These are phyloP conservation scores for Spodoptera litura DNA, from an alignment of 1,140 invertebrate genomes.

Conservation along the genomic window DNA sequence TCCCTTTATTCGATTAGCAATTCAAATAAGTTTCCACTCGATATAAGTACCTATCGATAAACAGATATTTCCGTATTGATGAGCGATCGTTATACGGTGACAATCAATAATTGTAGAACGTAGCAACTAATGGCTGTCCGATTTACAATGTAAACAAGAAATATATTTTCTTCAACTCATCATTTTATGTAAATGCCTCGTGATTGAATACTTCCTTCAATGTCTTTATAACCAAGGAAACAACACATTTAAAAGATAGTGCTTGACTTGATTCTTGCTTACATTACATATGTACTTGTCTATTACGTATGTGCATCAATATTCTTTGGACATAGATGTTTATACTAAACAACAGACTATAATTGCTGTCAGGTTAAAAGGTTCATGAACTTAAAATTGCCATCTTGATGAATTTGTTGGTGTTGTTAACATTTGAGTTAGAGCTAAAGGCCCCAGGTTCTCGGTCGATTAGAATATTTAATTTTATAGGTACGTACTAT, in stretches of 20 bases:
- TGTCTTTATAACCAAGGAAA: conserved; percentile 21
- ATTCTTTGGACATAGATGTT: too few species aligned
- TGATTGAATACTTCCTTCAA: conserved; percentile 38
- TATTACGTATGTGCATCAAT: too few species aligned
- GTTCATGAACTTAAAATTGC: too few species aligned
- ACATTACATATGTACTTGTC: too few species aligned
- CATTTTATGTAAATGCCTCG: conserved; percentile 30
- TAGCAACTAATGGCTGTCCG: conserved; percentile 20
- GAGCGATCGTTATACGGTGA: conserved; percentile 12
- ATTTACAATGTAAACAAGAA: conserved; percentile 43
- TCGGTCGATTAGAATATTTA: too few species aligned
- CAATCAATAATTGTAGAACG: conserved; percentile 37
- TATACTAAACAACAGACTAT: too few species aligned
- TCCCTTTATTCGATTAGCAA: conserved; percentile 27
- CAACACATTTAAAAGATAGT: not conserved
- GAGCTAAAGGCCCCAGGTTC: too few species aligned
- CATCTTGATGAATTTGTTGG: too few species aligned
- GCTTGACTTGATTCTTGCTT: not conserved
- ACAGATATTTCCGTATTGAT: conserved; percentile 44
- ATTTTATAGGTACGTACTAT: too few species aligned
- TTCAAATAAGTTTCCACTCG: conserved; percentile 44
- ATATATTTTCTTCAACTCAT: conserved; percentile 43
- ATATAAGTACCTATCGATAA: not conserved
- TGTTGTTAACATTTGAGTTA: too few species aligned
- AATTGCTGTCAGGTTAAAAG: too few species aligned